phyloP scores from a whole-genome alignment of 2,888 invertebrate species.

The Machimus atricapillus region DNA sequence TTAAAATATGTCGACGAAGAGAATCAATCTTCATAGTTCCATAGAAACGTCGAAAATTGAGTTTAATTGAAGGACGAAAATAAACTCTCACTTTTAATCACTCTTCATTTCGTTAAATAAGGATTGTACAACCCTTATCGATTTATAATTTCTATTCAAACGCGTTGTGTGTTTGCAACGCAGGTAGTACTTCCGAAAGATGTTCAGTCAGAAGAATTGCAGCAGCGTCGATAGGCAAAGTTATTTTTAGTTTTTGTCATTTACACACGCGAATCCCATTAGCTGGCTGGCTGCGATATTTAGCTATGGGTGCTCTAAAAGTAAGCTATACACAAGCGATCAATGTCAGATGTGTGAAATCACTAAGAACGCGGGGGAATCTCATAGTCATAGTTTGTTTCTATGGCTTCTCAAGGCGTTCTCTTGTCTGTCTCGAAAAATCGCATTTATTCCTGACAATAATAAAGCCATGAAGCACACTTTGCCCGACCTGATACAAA shows the following conservation, averaged over 20 bases:
- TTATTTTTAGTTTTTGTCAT: not conserved
- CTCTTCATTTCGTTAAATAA: not conserved
- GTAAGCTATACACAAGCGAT: not conserved
- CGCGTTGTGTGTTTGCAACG: not conserved
- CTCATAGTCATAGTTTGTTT: not conserved
- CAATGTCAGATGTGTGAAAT: not conserved
- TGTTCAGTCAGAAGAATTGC: not conserved
- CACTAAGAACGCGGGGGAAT: not conserved
- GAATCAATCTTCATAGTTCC: not conserved
- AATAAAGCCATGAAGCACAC: not conserved
- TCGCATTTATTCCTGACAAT: not conserved
- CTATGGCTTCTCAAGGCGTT: not conserved
- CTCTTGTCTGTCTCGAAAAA: not conserved
- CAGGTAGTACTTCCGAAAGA: not conserved
- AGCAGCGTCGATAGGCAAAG: not conserved
- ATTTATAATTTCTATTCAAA: not conserved
- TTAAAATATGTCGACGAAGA: too few relatives aligned
- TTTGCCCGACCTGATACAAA: not conserved
- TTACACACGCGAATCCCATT: slow-evolving; percentile 6
- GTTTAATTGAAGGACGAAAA: not conserved
- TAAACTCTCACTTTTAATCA: not conserved
- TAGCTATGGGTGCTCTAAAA: not conserved
- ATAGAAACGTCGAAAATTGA: not conserved
- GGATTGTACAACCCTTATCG: not conserved
- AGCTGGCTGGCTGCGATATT: not conserved